Evolutionary conservation across 2,113 vertebrate species (phyloP), one percentile per base, ranked within the genome.

Genomic region (Antennarius striatus): DNA sequence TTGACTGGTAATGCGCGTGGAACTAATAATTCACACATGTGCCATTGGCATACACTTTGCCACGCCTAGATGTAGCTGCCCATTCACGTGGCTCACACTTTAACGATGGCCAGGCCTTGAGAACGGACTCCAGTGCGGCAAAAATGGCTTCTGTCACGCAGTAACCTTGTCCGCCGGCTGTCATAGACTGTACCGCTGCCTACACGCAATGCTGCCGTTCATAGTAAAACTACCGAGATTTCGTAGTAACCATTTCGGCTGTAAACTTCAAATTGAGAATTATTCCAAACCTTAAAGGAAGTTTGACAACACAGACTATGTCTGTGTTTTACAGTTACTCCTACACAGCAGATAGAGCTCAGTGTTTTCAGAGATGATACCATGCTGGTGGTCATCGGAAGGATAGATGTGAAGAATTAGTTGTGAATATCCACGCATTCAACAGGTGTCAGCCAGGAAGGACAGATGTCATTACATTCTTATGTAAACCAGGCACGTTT

Each of bases 91-190:
- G 8, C 77, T 12, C n/a, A 64, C 32, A 51, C 48, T 60, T 59
- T 36, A 49, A 56, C 58, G 9, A 57, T 28, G 60, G 13, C 15
- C 45, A 30, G 50, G 61, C 54, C 56, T 36, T 16, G 29, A 5
- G 7, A 9, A 22, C 30, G 2, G 39, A 5, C 36, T 40, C 68
- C 53, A 36, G 68, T 65, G 22, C 55, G 56, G 55, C 68, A 88
- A 90, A 36, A 83, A 86, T 88, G 86, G 81, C 86, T 75, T 43
- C 84, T 63, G 32, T 42, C 51, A 39, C 6, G 3, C 30, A 14
- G 9, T 80, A 83, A 87, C 82, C 83, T 86, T 91, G 82, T 29
- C 42, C 64, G 52, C 36, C 16, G 45, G n/a, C 54, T 77, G 70
- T 59, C 40, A 62, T 30, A 40, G 29, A 22, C 50, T 12, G 1